Base-by-base conservation (phyloP, 1,140 invertebrate species). In the Rhopalosiphum padi region DNA sequence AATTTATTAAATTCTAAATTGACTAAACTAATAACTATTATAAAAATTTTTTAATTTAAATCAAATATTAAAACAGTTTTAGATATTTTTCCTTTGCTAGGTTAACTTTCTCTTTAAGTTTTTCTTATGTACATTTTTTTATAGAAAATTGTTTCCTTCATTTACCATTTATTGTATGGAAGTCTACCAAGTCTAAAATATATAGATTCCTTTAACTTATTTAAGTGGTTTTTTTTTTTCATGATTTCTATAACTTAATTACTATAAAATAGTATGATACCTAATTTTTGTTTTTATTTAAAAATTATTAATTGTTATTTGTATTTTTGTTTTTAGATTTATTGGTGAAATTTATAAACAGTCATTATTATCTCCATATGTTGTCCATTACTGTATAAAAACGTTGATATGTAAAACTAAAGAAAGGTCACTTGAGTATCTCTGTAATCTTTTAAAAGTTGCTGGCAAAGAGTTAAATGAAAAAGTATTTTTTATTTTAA, bases 381-480 rank as follows among this genome's bases (percentile, higher is more conserved):
- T 93, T 86, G 37, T 86, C 2, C 48, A 85, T 43, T 93, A 93
- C 15, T 93, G 91, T 93, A 15, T 93, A 9, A 86, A 85, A 85
- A 86, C 35, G 0, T 93, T 93, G 48, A 4, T 53, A 25, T 53
- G 21, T 41, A 86, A 55, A 55, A 86, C 68, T 30, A 41, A 86
- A 85, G 91, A 93, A 85, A 86, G 83, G 25, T 85, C 22, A 30
- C 37, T 93, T 53, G 91, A 93, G 25, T 93, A 93, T n/a, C 21
- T 93, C 6, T 93, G 91, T 30, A 93, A 85, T 93, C 91, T 93
- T 85, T 30, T 93, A 43, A 93, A 85, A 86, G 41, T 53, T 43
- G 91, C 91, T 9, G 91, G 91, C 2, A 93, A 93, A 86, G 82
- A 93, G n/a, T 86, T 93, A 43, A 53, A 93, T 55, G 91, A 93